Conservation (phyloP, 2,888 invertebrate genomes). For the Cabera pusaria region DNA sequence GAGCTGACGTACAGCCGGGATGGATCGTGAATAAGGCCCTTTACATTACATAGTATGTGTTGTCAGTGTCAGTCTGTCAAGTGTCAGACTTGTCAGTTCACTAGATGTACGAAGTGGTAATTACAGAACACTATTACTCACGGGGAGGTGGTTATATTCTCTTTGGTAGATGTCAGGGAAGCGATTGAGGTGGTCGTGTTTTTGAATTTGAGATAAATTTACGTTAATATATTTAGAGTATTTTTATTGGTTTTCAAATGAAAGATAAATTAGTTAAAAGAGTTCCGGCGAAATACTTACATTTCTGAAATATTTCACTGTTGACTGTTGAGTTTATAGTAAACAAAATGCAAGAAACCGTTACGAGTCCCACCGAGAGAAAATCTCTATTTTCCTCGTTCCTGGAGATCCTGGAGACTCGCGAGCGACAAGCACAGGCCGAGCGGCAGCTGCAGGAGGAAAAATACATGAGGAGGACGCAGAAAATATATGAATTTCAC, state of each 20-base stretch:
- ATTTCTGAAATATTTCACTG: neutral
- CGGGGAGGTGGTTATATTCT: neutral
- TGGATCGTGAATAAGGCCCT: no score
- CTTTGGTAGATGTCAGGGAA: conserved; percentile 51
- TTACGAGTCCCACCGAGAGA: conserved; percentile 69
- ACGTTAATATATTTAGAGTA: conserved; percentile 33
- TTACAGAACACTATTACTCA: no score
- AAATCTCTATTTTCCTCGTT: conserved; percentile 74
- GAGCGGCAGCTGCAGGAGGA: conserved; percentile 72
- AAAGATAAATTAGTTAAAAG: conserved; percentile 3
- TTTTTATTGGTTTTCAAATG: conserved; percentile 6
- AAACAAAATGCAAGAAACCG: conserved; percentile 77
- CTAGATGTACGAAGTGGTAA: no score
- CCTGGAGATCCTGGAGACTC: conserved; percentile 67
- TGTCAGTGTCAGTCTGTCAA: no score
- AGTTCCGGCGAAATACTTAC: neutral
- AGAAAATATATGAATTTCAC: conserved; percentile 74
- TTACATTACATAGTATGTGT: no score
- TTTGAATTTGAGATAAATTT: conserved; percentile 58
- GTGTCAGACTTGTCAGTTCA: no score
- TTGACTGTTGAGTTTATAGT: conserved; percentile 32
- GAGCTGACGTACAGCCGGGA: no score
- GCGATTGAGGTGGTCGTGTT: conserved; percentile 47
- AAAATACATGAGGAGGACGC: conserved; percentile 68
- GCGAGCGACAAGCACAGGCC: conserved; percentile 62